Evolutionary conservation across 23 tunicate genomes (phyloP).

Genomic region (Ascidia mentula): DNA sequence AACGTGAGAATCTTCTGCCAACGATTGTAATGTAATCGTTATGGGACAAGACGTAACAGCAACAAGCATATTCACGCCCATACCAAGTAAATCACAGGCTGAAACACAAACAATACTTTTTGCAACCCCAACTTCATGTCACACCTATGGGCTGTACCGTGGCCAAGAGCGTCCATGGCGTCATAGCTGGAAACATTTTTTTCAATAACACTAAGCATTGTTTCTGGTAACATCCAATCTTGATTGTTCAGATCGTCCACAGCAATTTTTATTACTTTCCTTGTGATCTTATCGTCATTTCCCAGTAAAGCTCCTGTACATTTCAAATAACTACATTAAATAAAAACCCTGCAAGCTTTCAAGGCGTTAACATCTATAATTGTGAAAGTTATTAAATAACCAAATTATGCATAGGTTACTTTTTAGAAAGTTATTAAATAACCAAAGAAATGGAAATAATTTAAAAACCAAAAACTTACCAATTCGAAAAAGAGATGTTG

Average conservation of each 20-base stretch:
- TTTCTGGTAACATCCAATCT: background rate
- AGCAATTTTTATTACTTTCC: background rate
- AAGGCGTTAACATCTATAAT: too few species aligned
- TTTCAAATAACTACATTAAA: too few species aligned
- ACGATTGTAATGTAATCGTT: background rate
- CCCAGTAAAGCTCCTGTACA: background rate
- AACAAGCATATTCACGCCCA: background rate
- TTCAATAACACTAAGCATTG: background rate
- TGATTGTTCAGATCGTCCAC: background rate
- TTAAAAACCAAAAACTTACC: too few species aligned
- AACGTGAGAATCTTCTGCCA: background rate
- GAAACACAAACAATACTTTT: background rate
- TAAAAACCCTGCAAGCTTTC: too few species aligned
- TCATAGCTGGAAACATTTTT: background rate
- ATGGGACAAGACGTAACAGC: background rate
- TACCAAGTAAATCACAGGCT: conserved; percentile 4
- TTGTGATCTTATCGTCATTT: background rate
- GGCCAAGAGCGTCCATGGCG: background rate
- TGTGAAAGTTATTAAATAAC: too few species aligned
- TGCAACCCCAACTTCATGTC: background rate
- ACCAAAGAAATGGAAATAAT: too few species aligned
- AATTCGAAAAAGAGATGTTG: background rate
- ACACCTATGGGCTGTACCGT: too few species aligned
- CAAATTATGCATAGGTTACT: too few species aligned
- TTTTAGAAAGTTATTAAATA: too few species aligned